Evolutionary conservation across 2,888 invertebrate species (phyloP), one percentile per base, ranked within the genome.

Genomic region (Gerris lacustris): DNA sequence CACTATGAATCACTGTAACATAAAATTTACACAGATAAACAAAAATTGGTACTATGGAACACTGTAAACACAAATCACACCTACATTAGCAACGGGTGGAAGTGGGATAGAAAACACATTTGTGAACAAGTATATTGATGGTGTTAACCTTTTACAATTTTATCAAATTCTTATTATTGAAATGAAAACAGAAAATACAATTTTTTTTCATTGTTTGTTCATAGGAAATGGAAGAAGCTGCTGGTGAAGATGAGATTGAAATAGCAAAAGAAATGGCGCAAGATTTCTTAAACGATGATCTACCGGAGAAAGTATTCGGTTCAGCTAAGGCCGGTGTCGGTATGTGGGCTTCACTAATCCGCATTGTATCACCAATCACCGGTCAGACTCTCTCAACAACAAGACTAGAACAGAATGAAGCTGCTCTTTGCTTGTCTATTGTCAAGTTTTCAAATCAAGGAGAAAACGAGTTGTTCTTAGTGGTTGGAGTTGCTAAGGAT

Each of bases 201-300:
- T 2, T 31, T 31, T 31, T 31, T 31, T 4, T 31, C 31, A 31
- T 31, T 31, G 31, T 31, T 31, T 31, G 9, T 55, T 68, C 67
- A 67, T 73, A 83, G 82, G 96, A 98, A 82, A 96, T 98, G 94
- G 88, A 95, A 73, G 96, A 96, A 81, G 95, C 97, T 0, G 97
- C 97, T 2, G 96, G 93, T 0, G 92, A 94, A 66, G 96, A 96
- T 75, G 98, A 99, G 79, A 91, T 93, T 74, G 94, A 96, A 77
- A 83, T 98, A 69, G 98, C 98, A 0, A 90, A 91, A 76, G 96
- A 99, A 84, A 94, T 99, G 90, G 98, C 98, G 0, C 94, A 96
- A 77, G 94, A 96, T 6, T 96, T 98, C 77, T 84, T 99, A 2
- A 93, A 92, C 71, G 97, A 98, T 80, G 90, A 96, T 74, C 82